Evolutionary conservation across 2,888 invertebrate species (phyloP).

Genomic region (Aproaerema taeniolella): DNA sequence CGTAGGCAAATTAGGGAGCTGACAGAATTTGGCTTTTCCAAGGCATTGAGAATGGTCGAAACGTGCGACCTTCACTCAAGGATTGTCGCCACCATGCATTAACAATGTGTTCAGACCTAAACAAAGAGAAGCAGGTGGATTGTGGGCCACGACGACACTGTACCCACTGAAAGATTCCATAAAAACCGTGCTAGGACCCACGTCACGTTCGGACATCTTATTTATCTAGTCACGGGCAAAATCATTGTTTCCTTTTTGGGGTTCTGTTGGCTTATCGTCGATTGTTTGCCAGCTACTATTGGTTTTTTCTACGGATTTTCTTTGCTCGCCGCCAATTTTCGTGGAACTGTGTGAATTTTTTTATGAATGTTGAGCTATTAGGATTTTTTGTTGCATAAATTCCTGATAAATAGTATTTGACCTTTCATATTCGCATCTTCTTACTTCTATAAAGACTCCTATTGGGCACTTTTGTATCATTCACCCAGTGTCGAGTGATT

Average conservation of each 20-base stretch:
- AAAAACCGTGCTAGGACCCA: slow-evolving; percentile 71
- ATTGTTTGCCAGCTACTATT: not conserved
- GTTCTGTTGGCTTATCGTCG: slow-evolving; percentile 7
- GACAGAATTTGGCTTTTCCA: slow-evolving; percentile 13
- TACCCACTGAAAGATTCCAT: slow-evolving; percentile 61
- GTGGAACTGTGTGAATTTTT: no score
- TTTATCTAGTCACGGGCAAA: slow-evolving; percentile 72
- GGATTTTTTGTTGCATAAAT: no score
- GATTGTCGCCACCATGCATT: slow-evolving; percentile 30
- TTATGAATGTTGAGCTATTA: no score
- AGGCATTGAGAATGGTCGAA: slow-evolving; percentile 19
- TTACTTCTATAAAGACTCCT: no score
- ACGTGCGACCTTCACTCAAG: slow-evolving; percentile 26
- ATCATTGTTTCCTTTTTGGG: slow-evolving; percentile 68
- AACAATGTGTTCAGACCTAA: slow-evolving; percentile 55
- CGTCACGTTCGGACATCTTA: slow-evolving; percentile 70
- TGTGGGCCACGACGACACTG: slow-evolving; percentile 29
- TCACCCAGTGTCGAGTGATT: no score
- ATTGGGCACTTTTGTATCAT: no score
- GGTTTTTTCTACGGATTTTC: not conserved
- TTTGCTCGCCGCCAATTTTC: no score
- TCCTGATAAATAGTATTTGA: no score
- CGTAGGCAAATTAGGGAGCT: not conserved
- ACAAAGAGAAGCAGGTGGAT: slow-evolving; percentile 61
- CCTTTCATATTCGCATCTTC: no score